Base-by-base conservation (phyloP, 2,113 vertebrate genomes). In the Pollachius pollachius region DNA sequence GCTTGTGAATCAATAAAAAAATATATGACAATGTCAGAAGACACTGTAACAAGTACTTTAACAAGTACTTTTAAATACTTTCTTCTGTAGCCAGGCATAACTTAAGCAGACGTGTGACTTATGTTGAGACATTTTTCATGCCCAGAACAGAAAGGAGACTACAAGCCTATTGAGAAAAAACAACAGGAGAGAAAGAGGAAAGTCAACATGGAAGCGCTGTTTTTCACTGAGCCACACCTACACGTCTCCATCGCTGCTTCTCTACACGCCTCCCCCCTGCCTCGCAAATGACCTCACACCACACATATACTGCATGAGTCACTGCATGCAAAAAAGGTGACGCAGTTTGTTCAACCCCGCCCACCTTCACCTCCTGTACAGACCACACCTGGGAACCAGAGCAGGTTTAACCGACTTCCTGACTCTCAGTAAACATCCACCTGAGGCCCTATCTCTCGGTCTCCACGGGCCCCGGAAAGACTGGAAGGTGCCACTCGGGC, bases 371-470 rank as follows among this genome's bases (percentile, higher is more conserved):
- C 21, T 27, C 69, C 61, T 71, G 73, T 56, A 52, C 54, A 74
- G 72, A 68, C 83, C 86, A 82, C 84, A 81, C 90, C 88, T 88
- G 78, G 67, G 62, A 25, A 71, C 18, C 3, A 64, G 62, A 73
- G 84, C 85, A 88, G 69, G 81, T 85, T 74, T 65, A 61, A 78
- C 82, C 85, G 81, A 76, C 81, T 82, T 85, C 81, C 83, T 71
- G 72, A 77, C 79, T 34, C 27, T 79, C 52, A 16, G 71, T 80
- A 64, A 74, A 27, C 65, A 18, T 69, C 67, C 74, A 72, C 56
- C 52, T 65, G 59, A 41, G 64, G 71, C 58, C 58, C 18, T 30
- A 25, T 70, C 70, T 48, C 34, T 21, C 7, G 0, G 30, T 34
- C 59, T 41, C 72, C 61, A 64, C 66, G 62, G 12, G 68, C 69